Conservation (phyloP, 1,140 invertebrate genomes). For the Heliothis subflexa region DNA sequence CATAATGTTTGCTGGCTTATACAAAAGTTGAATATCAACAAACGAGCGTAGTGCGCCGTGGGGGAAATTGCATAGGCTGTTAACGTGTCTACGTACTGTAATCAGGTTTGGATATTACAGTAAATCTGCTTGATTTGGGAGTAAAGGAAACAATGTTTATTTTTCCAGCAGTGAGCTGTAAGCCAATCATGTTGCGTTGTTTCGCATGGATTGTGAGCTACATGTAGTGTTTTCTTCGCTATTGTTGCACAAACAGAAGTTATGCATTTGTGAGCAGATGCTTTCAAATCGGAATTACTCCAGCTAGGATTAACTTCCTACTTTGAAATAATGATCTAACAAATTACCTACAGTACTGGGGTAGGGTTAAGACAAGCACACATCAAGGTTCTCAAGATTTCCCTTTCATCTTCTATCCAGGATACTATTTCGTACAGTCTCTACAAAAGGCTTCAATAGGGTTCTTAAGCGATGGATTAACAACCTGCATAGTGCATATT, state of each 20-base stretch:
- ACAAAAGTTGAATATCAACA: conserved; percentile 45
- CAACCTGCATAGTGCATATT: conserved; percentile 41
- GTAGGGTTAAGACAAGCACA: not conserved
- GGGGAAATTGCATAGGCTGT: conserved; percentile 36
- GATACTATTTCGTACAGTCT: not conserved
- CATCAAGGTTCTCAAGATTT: not conserved
- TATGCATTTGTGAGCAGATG: not conserved
- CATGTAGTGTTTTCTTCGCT: not conserved
- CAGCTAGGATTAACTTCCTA: too few species aligned
- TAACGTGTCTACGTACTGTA: conserved; percentile 33
- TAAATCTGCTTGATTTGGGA: conserved; percentile 29
- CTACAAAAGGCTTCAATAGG: conserved; percentile 28
- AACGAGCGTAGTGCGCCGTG: conserved; percentile 31
- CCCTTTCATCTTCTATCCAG: not conserved
- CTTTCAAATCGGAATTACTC: not conserved
- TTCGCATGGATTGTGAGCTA: not conserved
- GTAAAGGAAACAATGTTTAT: conserved; percentile 29
- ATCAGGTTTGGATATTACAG: conserved; percentile 30
- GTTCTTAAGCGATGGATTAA: conserved; percentile 27
- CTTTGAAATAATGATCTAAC: too few species aligned
- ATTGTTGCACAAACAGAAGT: conserved; percentile 2
- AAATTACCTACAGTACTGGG: not conserved
- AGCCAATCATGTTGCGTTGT: conserved; percentile 25
- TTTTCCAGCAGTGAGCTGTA: not conserved
- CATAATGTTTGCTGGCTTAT: conserved; percentile 46